phyloP scores from a whole-genome alignment of 2,797 vertebrate species.

The Pachyuromys duprasi region DNA sequence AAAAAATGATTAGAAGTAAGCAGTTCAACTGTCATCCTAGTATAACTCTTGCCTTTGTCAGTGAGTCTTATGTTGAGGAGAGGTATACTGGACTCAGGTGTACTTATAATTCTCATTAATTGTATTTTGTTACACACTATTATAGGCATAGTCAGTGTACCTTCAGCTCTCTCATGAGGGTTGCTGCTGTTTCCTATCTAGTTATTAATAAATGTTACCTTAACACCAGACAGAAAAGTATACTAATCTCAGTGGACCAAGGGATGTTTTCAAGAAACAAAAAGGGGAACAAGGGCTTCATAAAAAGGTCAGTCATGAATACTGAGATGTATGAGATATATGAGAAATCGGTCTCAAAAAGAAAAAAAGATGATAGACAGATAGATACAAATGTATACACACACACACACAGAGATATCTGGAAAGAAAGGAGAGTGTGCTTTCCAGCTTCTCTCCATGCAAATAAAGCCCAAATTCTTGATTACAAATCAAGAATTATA shows the following conservation, averaged over 20 bases:
- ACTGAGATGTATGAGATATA: not conserved
- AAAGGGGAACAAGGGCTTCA: constrained; percentile 43
- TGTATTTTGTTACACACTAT: not conserved
- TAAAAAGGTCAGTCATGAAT: not conserved
- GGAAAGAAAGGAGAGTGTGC: not conserved
- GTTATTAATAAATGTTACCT: constrained; percentile 35
- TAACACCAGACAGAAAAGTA: not conserved
- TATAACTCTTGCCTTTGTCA: not conserved
- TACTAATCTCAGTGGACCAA: constrained; percentile 53
- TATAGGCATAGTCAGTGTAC: not conserved
- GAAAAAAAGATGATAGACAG: not conserved
- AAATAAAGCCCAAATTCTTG: constrained; percentile 35
- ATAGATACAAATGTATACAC: not conserved
- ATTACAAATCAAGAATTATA: not conserved
- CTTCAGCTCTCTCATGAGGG: constrained; percentile 44
- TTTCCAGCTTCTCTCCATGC: not conserved
- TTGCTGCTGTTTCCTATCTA: not conserved
- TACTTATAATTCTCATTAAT: constrained; percentile 64
- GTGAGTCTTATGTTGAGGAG: not conserved
- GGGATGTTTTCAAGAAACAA: constrained; percentile 53
- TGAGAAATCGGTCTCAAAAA: not conserved
- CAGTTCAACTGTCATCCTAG: not conserved
- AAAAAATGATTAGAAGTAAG: constrained; percentile 6
- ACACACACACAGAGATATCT: not conserved
- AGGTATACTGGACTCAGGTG: constrained; percentile 28